These are phyloP conservation scores for Platyscapa corneri DNA, from an alignment of 1,140 invertebrate genomes.

Conservation along the genomic window DNA sequence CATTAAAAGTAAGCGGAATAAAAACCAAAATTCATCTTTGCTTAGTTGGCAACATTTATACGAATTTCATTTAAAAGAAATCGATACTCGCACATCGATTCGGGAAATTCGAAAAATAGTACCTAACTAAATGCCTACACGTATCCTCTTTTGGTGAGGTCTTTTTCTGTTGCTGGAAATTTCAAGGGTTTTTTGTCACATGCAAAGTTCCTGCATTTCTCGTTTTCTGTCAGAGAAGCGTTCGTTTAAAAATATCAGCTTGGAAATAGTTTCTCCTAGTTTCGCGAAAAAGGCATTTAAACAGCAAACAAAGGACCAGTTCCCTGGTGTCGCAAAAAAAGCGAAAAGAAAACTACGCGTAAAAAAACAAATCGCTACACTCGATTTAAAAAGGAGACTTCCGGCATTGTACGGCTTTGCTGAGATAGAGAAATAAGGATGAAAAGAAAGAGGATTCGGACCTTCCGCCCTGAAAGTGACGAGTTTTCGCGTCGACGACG, in stretches of 20 bases:
- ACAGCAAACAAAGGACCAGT: constrained; percentile 28
- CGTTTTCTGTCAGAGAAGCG: background rate
- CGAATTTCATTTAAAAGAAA: background rate
- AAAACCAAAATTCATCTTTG: background rate
- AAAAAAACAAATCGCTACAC: constrained; percentile 31
- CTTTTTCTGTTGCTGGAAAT: background rate
- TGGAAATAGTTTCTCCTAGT: constrained; percentile 20
- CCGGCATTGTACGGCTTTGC: background rate
- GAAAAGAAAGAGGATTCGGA: constrained; percentile 9
- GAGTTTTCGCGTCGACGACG: constrained; percentile 42
- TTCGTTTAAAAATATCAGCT: constrained; percentile 45
- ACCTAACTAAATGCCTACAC: constrained; percentile 1
- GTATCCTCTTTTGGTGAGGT: background rate
- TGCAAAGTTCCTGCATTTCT: constrained; percentile 5
- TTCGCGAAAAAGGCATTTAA: constrained; percentile 20
- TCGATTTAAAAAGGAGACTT: constrained; percentile 20
- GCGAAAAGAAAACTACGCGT: background rate
- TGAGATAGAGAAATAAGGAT: background rate
- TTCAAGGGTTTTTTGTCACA: background rate
- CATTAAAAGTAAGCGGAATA: background rate
- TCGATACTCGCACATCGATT: background rate
- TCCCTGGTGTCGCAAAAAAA: background rate
- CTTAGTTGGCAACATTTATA: background rate
- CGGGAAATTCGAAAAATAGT: constrained; percentile 19
- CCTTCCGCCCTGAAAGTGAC: constrained; percentile 30